These are phyloP conservation scores for Rhagonycha lutea DNA, from an alignment of 2,888 invertebrate genomes.

Conservation along the genomic window DNA sequence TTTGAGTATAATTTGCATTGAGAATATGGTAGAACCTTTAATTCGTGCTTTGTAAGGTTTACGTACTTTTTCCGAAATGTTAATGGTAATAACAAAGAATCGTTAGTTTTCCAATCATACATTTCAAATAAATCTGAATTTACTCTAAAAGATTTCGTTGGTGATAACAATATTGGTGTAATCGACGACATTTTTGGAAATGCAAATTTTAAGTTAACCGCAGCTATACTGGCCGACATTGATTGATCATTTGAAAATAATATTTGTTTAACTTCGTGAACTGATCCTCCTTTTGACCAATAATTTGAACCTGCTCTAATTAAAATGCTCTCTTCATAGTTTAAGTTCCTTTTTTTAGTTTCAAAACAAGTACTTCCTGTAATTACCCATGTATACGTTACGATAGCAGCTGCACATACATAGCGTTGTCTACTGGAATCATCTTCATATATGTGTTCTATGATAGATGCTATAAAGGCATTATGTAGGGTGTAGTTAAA, in stretches of 20 bases:
- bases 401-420: conserved; percentile 19
- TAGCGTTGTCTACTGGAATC: conserved; percentile 6
- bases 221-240: not conserved
- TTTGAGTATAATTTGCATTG: not conserved
- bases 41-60: not conserved
- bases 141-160: not conserved
- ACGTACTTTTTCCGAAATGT: conserved; percentile 4
- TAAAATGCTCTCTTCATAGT: not conserved
- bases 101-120: conserved; percentile 11
- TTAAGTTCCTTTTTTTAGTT: not conserved
- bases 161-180: not conserved
- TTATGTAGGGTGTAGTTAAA: not conserved
- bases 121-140: conserved; percentile 2
- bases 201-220: not conserved
- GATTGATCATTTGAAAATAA: not conserved
- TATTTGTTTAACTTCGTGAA: conserved; percentile 1
- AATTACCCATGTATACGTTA: conserved; percentile 15
- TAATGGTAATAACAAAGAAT: conserved; percentile 1
- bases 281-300: conserved; percentile 21
- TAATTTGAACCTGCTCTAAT: conserved; percentile 14
- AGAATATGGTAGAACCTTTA: not conserved
- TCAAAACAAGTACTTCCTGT: conserved; percentile 1
- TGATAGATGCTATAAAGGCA: conserved; percentile 16
- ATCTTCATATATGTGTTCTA: conserved; percentile 20
- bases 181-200: not conserved